Conservation (phyloP, 1,140 invertebrate genomes). For the Reticulitermes speratus region DNA sequence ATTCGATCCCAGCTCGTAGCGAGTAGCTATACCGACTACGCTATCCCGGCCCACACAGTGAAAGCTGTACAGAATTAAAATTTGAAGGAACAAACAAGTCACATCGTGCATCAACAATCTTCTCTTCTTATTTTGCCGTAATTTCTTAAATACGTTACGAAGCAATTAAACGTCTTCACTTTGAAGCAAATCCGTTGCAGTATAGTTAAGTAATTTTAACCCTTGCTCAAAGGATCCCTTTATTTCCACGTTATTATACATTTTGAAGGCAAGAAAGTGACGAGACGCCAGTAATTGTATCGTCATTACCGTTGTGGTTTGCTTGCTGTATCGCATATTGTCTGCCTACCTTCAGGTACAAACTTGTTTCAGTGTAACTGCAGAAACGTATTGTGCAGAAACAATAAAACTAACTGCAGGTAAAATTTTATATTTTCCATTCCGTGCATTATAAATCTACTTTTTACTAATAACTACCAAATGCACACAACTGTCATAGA, state of each 20-base stretch:
- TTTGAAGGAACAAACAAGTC: too few species aligned
- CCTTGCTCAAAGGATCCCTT: neutral
- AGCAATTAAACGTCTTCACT: neutral
- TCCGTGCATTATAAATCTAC: too few species aligned
- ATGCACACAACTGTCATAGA: too few species aligned
- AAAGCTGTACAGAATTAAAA: too few species aligned
- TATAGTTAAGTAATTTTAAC: neutral
- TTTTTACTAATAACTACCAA: too few species aligned
- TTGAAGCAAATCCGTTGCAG: neutral
- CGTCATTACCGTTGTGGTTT: neutral
- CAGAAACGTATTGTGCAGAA: neutral
- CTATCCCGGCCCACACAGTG: too few species aligned
- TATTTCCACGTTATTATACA: neutral
- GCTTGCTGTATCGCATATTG: neutral
- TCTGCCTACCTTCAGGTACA: neutral
- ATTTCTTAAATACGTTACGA: neutral
- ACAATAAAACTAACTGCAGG: too few species aligned
- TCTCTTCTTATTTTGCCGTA: too few species aligned
- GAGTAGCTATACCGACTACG: too few species aligned
- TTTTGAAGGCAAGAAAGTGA: neutral
- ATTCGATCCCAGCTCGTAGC: too few species aligned
- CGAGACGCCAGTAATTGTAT: neutral
- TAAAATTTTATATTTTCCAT: too few species aligned
- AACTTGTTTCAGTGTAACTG: neutral
- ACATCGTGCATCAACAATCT: too few species aligned